Evolutionary conservation across 2,888 invertebrate genomes (phyloP), one percentile per base, ranked within the genome.

Genomic region (Ditylenchus weischeri): DNA sequence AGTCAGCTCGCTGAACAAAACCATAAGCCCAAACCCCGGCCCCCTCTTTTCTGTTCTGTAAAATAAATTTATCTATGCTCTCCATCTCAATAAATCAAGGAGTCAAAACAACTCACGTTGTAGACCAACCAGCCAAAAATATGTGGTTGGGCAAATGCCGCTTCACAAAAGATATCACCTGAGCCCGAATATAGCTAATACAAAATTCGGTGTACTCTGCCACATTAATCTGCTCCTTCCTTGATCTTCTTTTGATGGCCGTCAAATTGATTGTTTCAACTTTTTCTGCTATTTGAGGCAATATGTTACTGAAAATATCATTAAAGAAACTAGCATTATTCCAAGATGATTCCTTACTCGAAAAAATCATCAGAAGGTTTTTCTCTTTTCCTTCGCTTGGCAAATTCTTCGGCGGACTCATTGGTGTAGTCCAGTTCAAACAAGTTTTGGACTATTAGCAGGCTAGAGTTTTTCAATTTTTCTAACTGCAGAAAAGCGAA

Each of bases 81-180:
- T n/a, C n/a, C n/a, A n/a, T n/a, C 38, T 38, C 11, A 38, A 38
- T 8, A 54, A 54, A 54, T 10, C 6, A 8, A 21, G 10, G 11
- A 21, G 13, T 10, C 11, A 21, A 54, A 76, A 36, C 66, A 72
- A 76, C 38, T 38, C 75, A 74, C 38, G 73, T 66, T 8, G 71
- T 66, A 8, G 13, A 75, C 69, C 73, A 79, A 47, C 79, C 79
- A 21, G 78, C 78, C 11, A 79, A 65, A 18, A 79, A 75, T 18
- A 79, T 69, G 21, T 76, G 71, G 18, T 66, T 68, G 48, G 72
- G 65, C 8, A 69, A 68, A 23, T 69, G 36, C 15, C 68, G 57
- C 23, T 47, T 60, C 1, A 64, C 68, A 10, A 71, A 50, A 50
- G 69, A 63, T 11, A 50, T 19, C 15, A 71, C 73, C 19, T 62